phyloP scores from a whole-genome alignment of 2,888 invertebrate genomes.

The Morpho helenor region DNA sequence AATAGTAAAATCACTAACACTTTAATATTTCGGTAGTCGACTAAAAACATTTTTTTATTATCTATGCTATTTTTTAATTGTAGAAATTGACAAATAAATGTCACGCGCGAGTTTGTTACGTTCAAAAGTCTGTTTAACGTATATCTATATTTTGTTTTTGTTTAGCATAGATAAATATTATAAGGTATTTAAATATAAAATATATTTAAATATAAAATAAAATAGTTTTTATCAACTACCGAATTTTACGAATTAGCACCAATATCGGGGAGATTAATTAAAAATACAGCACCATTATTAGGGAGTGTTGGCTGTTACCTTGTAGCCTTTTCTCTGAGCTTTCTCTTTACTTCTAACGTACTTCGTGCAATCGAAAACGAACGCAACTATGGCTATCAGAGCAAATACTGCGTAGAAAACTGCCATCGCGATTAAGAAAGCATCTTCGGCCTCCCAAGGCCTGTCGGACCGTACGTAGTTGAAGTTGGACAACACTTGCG shows the following conservation, averaged over 20 bases:
- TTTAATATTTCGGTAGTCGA: conserved; percentile 3
- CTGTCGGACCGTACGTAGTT: conserved; percentile 57
- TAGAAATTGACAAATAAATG: no score
- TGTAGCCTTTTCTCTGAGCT: conserved; percentile 67
- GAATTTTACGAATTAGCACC: conserved; percentile 20
- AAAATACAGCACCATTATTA: conserved; percentile 34
- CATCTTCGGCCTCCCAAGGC: conserved; percentile 74
- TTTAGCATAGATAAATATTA: no score
- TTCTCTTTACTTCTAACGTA: conserved; percentile 74
- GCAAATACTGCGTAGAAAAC: conserved; percentile 82
- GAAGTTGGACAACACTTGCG: conserved; percentile 80
- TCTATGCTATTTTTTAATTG: no score
- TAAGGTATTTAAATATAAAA: no score
- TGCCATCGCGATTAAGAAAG: conserved; percentile 80
- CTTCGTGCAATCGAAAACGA: conserved; percentile 79
- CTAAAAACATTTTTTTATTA: not conserved
- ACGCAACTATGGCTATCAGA: conserved; percentile 79
- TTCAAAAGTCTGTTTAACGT: no score
- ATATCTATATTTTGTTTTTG: no score
- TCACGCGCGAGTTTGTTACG: no score
- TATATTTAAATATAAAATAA: no score
- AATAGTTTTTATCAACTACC: not conserved
- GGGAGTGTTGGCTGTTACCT: conserved; percentile 81
- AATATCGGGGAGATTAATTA: conserved; percentile 7
- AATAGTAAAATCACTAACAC: conserved; percentile 19